Percentiles rank a stretch among this genome's conserved stretches.
Evolutionary conservation across 2,797 vertebrate species (phyloP).

Genomic region (Valencia hispanica): DNA sequence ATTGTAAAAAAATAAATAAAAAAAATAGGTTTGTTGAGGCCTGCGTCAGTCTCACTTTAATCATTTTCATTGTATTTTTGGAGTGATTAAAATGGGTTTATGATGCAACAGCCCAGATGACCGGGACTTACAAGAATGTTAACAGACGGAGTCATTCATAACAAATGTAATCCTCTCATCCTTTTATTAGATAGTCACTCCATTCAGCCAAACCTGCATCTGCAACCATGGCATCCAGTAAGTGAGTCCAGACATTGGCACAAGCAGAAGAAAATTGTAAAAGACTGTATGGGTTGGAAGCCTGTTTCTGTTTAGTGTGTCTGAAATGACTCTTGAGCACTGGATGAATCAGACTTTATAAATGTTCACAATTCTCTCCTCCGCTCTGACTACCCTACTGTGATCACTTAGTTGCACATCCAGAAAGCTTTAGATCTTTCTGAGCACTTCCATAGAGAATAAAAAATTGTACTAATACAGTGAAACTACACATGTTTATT

Average conservation of each 20-base stretch:
- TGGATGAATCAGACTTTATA: slow-evolving; percentile 54
- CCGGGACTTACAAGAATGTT: slow-evolving; percentile 72
- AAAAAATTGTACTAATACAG: slow-evolving; percentile 30
- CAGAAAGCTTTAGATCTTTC: slow-evolving; percentile 56
- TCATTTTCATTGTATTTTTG: slow-evolving; percentile 55
- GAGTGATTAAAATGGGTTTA: slow-evolving; percentile 75
- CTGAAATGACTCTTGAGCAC: slow-evolving; percentile 38
- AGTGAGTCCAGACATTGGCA: background rate
- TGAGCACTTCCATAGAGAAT: slow-evolving; percentile 36
- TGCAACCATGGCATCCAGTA: slow-evolving; percentile 25
- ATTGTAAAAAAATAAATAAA: slow-evolving; percentile 5
- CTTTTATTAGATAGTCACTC: slow-evolving; percentile 70
- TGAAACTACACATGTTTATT: slow-evolving; percentile 44
- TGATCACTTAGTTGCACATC: slow-evolving; percentile 48
- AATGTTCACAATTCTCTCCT: slow-evolving; percentile 61
- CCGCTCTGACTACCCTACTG: slow-evolving; percentile 39
- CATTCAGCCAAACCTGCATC: slow-evolving; percentile 29
- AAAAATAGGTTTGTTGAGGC: slow-evolving; percentile 29
- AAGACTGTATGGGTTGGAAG: background rate
- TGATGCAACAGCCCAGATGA: slow-evolving; percentile 77
- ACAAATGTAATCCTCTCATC: slow-evolving; percentile 69
- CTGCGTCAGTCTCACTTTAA: slow-evolving; percentile 36
- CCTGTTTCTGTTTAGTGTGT: slow-evolving; percentile 49
- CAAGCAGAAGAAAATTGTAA: background rate
- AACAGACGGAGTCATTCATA: slow-evolving; percentile 73